A percentile compares a stretch with the other conserved stretches of the same genome.
These are phyloP conservation scores for Scortum barcoo DNA, from an alignment of 2,113 vertebrate genomes.

Conservation along the genomic window DNA sequence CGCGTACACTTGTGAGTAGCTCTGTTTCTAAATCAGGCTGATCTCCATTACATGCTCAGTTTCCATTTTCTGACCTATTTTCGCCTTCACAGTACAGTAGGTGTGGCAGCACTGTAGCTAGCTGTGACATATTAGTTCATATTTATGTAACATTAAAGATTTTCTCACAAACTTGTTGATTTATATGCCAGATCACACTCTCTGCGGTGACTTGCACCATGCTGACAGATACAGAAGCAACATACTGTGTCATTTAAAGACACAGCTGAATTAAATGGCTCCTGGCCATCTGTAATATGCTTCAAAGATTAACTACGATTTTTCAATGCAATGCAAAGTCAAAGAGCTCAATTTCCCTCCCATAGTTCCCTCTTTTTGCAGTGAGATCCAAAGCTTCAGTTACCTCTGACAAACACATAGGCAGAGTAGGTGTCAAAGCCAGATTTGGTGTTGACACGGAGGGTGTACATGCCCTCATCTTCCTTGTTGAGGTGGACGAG, in stretches of 20 bases:
- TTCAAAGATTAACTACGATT: no score
- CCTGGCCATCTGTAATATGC: background rate
- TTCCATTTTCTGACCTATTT: conserved; percentile 64
- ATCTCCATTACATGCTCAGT: conserved; percentile 51
- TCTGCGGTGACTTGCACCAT: conserved; percentile 46
- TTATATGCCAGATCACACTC: background rate
- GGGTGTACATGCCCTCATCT: conserved; percentile 96
- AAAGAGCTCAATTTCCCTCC: background rate
- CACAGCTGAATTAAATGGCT: conserved; percentile 31
- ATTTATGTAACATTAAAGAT: background rate
- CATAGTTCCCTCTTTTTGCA: background rate
- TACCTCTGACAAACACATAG: conserved; percentile 96
- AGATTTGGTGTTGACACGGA: conserved; percentile 92
- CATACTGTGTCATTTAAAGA: conserved; percentile 74
- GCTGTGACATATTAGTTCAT: conserved; percentile 2
- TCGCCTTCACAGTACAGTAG: conserved; percentile 23
- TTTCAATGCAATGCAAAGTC: no score
- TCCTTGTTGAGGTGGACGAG: conserved; percentile 97
- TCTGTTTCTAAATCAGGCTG: conserved; percentile 67
- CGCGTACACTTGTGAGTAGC: conserved; percentile 22
- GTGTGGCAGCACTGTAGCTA: conserved; percentile 5
- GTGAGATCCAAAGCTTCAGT: background rate
- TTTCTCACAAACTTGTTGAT: background rate
- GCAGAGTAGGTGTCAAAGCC: conserved; percentile 92
- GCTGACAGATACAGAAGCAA: conserved; percentile 73